Evolutionary conservation across 2,797 vertebrate species (phyloP).

Genomic region (Gobionotothen gibberifrons): DNA sequence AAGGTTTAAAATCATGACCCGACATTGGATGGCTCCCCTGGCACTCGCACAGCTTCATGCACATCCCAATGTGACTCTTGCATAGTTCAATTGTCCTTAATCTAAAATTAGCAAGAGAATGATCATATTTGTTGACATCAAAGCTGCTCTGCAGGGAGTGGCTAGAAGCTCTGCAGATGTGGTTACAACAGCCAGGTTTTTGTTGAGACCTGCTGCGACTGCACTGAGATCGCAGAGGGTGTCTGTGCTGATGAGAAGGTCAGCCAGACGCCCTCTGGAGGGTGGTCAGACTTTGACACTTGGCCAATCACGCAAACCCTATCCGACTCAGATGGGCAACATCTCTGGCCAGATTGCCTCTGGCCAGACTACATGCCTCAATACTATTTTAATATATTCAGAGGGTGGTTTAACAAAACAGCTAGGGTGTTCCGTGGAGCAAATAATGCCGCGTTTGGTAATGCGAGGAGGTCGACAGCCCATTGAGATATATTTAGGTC

Average conservation of each 20-base stretch:
- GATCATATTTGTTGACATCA: slow-evolving; percentile 33
- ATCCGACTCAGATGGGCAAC: slow-evolving; percentile 59
- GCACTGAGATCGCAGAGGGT: slow-evolving; percentile 49
- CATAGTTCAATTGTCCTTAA: slow-evolving; percentile 23
- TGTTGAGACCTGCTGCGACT: slow-evolving; percentile 48
- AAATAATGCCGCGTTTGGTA: slow-evolving; percentile 66
- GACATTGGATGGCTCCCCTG: slow-evolving; percentile 22
- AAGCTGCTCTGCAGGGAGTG: slow-evolving; percentile 38
- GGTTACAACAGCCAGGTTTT: slow-evolving; percentile 51
- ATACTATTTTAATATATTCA: slow-evolving; percentile 69
- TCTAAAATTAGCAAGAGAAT: slow-evolving; percentile 35
- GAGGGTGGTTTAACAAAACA: slow-evolving; percentile 67
- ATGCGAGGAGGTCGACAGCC: slow-evolving; percentile 52
- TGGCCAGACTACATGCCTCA: slow-evolving; percentile 58
- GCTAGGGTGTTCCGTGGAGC: slow-evolving; percentile 58
- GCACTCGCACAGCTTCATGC: slow-evolving; percentile 28
- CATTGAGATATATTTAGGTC: slow-evolving; percentile 75
- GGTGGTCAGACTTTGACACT: slow-evolving; percentile 65
- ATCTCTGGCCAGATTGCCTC: slow-evolving; percentile 65
- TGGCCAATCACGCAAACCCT: slow-evolving; percentile 59
- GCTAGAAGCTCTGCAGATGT: slow-evolving; percentile 59
- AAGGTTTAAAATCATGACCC: slow-evolving; percentile 44
- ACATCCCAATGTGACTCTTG: slow-evolving; percentile 18
- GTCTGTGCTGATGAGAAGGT: slow-evolving; percentile 74
- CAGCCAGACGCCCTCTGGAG: slow-evolving; percentile 72